Conservation (phyloP, 2,113 vertebrate species). For the Uropsilus gracilis region DNA sequence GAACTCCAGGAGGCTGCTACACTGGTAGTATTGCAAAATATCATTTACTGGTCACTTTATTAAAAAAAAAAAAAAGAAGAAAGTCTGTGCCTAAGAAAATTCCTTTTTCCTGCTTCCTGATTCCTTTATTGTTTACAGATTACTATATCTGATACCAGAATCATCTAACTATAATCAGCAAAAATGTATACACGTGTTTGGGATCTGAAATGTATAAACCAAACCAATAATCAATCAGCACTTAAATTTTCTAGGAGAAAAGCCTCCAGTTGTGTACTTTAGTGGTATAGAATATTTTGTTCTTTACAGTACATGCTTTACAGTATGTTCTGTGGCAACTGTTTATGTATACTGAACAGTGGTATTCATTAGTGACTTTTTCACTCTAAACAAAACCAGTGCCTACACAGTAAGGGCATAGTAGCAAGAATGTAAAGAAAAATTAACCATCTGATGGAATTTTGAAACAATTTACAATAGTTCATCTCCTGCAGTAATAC, state of each 20-base stretch:
- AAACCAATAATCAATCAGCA: not conserved
- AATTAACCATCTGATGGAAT: not conserved
- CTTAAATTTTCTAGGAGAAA: slow-evolving; percentile 13
- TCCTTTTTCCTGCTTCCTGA: not conserved
- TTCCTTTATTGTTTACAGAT: not conserved
- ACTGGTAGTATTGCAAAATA: not conserved
- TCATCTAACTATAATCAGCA: not conserved
- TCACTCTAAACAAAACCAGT: not conserved
- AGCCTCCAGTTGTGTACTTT: not conserved
- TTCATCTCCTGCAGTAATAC: slow-evolving; percentile 10
- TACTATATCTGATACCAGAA: not conserved
- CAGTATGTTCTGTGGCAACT: not conserved
- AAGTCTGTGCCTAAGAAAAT: not conserved
- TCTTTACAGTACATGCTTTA: not conserved
- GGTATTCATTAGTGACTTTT: not conserved
- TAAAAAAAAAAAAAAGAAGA: not conserved
- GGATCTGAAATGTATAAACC: not conserved
- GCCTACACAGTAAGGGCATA: not conserved
- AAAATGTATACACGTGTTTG: not conserved
- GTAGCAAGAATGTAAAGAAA: not conserved
- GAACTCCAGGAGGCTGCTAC: not conserved
- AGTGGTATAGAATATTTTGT: not conserved
- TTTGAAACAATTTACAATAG: slow-evolving; percentile 44
- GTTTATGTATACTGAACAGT: not conserved
- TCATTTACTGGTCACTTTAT: not conserved